Base-by-base conservation (phyloP, 1,140 invertebrate species). In the Hetaerina americana region DNA sequence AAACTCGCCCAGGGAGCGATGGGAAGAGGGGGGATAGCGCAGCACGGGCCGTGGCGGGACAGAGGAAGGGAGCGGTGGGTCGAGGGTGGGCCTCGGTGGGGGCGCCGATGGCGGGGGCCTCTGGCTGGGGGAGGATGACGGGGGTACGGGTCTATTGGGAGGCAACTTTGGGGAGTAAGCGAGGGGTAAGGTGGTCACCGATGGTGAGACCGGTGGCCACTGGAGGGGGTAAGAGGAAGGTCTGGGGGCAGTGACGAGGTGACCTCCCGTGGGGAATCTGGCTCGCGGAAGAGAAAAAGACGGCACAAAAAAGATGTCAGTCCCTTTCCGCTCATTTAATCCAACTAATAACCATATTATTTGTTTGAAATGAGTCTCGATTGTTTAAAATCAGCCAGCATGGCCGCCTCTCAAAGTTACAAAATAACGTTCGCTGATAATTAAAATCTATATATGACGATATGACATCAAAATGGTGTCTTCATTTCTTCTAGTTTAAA, bases 171-270 rank as follows among this genome's bases (percentile, higher is more conserved):
- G 22, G 27, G 27, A 25, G 15, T 25, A 1, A 15, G 26, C n/a
- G 24, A 28, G 66, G 66, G 69, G 24, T 18, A 15, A 29, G 22
- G 25, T 12, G 5, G 28, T 66, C n/a, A 66, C 18, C 5, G 70
- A 27, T 70, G 22, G 67, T 27, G 27, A 66, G 24, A 28, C 24
- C 28, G 70, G n/a, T n/a, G 70, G 24, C 24, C 68, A 27, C 31
- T 68, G 27, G 27, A 26, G 27, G 0, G 66, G 67, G 71, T 57
- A 57, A n/a, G 40, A 57, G 2, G 69, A 18, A 10, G 71, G 71
- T 3, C n/a, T 18, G 12, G 71, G 26, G 31, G 66, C 66, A 68
- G 68, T 40, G 22, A 28, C 24, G 15, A 69, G 70, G 15, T 72
- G 72, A 24, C 72, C 69, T 57, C 40, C 40, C 22, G 40, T 5